Conservation (phyloP, 2,113 vertebrate species). For the Chaenocephalus aceratus region DNA sequence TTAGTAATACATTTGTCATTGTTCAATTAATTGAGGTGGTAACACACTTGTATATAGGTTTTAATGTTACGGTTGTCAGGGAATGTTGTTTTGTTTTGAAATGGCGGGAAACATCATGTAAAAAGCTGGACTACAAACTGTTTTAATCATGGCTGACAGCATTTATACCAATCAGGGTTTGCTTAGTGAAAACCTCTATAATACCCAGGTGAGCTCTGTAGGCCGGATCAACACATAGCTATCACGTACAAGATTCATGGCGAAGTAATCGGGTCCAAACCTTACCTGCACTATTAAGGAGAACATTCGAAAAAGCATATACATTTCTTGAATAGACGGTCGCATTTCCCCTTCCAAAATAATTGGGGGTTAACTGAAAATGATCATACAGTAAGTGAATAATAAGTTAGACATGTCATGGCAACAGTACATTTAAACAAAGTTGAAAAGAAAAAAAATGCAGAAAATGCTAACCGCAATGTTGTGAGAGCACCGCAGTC, state of each 20-base stretch:
- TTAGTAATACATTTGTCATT: not conserved
- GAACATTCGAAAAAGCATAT: not conserved
- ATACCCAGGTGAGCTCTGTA: slow-evolving; percentile 17
- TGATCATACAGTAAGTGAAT: not conserved
- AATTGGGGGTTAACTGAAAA: slow-evolving; percentile 2
- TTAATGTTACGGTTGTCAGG: not conserved
- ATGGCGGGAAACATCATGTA: not conserved
- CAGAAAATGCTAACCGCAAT: slow-evolving; percentile 12
- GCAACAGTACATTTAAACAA: not conserved
- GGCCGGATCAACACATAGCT: slow-evolving; percentile 14
- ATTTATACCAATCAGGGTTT: slow-evolving; percentile 11
- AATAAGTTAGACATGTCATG: not conserved
- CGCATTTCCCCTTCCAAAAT: not conserved
- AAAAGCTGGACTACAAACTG: not conserved
- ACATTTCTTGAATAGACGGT: not conserved
- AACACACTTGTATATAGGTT: not conserved
- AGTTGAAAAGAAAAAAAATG: not conserved
- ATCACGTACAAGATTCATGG: slow-evolving; percentile 18
- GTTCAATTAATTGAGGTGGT: not conserved
- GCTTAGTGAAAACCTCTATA: slow-evolving; percentile 19
- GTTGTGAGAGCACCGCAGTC: not conserved
- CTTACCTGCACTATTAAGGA: not conserved
- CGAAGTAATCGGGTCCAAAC: slow-evolving; percentile 39
- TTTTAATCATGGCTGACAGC: slow-evolving; percentile 3
- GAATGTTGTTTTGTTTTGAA: not conserved